A percentile compares a stretch with the other conserved stretches of the same genome.
phyloP scores from a whole-genome alignment of 2,888 invertebrate species.

The Euzophera pinguis region DNA sequence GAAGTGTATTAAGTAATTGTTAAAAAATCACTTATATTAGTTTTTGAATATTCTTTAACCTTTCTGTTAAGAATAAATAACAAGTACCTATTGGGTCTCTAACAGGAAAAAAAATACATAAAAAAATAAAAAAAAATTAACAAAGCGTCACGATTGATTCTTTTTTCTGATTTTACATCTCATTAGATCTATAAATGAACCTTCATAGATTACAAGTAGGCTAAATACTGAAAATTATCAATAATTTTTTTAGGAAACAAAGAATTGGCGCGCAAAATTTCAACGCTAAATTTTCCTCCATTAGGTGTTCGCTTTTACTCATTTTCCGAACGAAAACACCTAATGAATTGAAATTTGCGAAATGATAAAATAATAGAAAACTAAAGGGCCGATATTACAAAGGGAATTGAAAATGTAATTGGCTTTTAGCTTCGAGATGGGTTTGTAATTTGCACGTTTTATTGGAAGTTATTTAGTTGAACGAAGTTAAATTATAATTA shows the following conservation, averaged over 20 bases:
- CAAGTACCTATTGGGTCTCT: no score
- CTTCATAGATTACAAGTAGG: no score
- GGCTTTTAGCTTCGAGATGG: background rate
- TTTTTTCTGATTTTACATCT: no score
- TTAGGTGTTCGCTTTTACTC: slow-evolving; percentile 13
- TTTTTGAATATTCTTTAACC: no score
- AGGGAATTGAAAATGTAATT: slow-evolving; percentile 11
- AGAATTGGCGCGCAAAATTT: slow-evolving; percentile 5
- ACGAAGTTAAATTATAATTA: background rate
- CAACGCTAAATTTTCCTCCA: slow-evolving; percentile 11
- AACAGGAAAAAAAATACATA: no score
- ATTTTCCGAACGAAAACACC: slow-evolving; percentile 14
- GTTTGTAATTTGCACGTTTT: slow-evolving; percentile 1
- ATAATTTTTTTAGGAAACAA: slow-evolving; percentile 9
- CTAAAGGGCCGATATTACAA: slow-evolving; percentile 10
- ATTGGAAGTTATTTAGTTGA: background rate
- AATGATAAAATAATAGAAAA: slow-evolving; percentile 16
- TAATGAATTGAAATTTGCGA: slow-evolving; percentile 12
- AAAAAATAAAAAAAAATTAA: no score
- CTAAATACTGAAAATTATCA: background rate
- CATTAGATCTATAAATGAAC: no score
- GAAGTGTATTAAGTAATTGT: no score
- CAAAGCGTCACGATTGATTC: no score
- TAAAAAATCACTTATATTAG: no score
- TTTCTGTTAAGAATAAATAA: no score